phyloP scores from a whole-genome alignment of 2,888 invertebrate species.

The Lydus trimaculatus region DNA sequence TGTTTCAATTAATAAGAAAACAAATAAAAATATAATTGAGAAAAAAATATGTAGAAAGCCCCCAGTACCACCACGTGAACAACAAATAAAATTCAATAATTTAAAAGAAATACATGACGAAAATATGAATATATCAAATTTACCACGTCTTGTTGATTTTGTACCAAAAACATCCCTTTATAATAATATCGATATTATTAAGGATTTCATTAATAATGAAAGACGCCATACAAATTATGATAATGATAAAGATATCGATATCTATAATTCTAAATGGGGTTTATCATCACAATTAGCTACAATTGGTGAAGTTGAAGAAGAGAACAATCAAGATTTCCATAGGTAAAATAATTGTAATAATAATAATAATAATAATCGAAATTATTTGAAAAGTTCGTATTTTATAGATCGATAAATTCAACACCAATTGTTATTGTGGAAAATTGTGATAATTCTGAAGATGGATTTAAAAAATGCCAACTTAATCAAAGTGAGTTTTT shows the following conservation, averaged over 20 bases:
- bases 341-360: slow-evolving; percentile 29
- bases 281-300: slow-evolving; percentile 71
- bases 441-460: slow-evolving; percentile 44
- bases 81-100: slow-evolving; percentile 33
- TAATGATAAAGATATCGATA: slow-evolving; percentile 47
- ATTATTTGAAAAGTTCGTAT: slow-evolving; percentile 4
- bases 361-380: slow-evolving; percentile 6
- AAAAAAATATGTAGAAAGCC: slow-evolving; percentile 41
- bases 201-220: slow-evolving; percentile 54
- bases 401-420: slow-evolving; percentile 37
- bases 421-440: slow-evolving; percentile 51
- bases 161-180: slow-evolving; percentile 67
- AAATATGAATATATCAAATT: slow-evolving; percentile 47
- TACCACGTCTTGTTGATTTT: slow-evolving; percentile 76
- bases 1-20: slow-evolving; percentile 31
- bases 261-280: slow-evolving; percentile 62
- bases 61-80: slow-evolving; percentile 52
- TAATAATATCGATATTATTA: slow-evolving; percentile 57
- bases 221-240: slow-evolving; percentile 44
- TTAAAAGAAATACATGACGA: slow-evolving; percentile 33
- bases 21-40: slow-evolving; percentile 35
- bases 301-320: slow-evolving; percentile 75
- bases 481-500: slow-evolving; percentile 32
- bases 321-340: slow-evolving; percentile 42
- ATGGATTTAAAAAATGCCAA: slow-evolving; percentile 16